phyloP scores from a whole-genome alignment of 2,113 vertebrate genomes.

The Siniperca chuatsi region DNA sequence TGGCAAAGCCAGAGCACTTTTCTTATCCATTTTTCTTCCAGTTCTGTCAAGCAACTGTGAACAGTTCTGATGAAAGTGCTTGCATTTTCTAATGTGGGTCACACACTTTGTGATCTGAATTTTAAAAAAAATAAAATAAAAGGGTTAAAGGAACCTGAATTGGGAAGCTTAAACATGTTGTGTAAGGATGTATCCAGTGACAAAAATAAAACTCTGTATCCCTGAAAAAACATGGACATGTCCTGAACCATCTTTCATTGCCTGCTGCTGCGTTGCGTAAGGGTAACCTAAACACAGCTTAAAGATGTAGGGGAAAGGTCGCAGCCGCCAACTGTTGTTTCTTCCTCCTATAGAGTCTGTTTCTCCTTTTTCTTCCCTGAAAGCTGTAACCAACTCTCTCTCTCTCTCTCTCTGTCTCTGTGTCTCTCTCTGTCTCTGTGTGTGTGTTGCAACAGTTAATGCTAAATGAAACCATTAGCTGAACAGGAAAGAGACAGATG shows the following conservation, averaged over 20 bases:
- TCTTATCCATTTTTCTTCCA: too few species aligned
- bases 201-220: background rate
- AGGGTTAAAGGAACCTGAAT: background rate
- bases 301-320: conserved; percentile 57
- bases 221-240: background rate
- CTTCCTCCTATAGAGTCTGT: background rate
- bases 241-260: background rate
- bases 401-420: background rate
- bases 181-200: background rate
- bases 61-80: background rate
- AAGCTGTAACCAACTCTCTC: background rate
- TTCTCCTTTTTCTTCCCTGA: background rate
- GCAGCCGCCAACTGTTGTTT: background rate
- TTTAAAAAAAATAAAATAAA: background rate
- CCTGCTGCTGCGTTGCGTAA: background rate
- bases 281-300: background rate
- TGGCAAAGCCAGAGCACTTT: too few species aligned
- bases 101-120: background rate
- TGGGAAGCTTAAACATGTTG: background rate
- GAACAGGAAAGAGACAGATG: background rate
- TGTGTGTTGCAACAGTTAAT: too few species aligned
- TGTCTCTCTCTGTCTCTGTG: too few species aligned
- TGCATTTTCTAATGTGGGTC: background rate
- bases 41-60: too few species aligned
- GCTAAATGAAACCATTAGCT: background rate